Percentiles rank a stretch among this genome's conserved stretches.
Evolutionary conservation across 2,888 invertebrate species (phyloP).

Genomic region (Brenthis hecate): DNA sequence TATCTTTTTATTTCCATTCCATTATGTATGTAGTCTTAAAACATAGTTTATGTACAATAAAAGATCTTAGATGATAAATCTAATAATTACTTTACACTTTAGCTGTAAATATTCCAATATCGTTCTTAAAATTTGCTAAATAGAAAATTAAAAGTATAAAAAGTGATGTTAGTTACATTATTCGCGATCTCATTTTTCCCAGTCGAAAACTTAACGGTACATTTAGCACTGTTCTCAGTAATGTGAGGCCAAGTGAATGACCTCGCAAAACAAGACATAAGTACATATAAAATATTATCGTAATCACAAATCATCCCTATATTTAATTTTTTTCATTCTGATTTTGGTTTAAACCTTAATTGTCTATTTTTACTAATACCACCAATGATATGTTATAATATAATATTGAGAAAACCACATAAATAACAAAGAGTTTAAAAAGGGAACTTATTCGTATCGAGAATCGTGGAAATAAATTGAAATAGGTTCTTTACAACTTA

Average conservation of each 20-base stretch:
- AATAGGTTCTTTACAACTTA: too few species aligned
- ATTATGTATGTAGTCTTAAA: not conserved
- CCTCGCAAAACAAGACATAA: conserved; percentile 45
- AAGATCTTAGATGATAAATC: too few species aligned
- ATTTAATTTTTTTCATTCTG: conserved; percentile 22
- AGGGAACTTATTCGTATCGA: too few species aligned
- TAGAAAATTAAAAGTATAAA: conserved; percentile 6
- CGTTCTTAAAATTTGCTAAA: not conserved
- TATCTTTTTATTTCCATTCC: too few species aligned
- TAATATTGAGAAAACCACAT: too few species aligned
- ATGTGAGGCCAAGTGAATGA: conserved; percentile 67
- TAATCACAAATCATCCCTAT: conserved; percentile 27
- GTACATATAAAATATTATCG: conserved; percentile 12
- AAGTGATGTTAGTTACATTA: conserved; percentile 9
- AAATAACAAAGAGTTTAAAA: too few species aligned
- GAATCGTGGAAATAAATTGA: too few species aligned
- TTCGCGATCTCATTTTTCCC: conserved; percentile 40
- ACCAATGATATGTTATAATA: not conserved
- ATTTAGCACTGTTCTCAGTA: conserved; percentile 67
- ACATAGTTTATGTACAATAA: not conserved
- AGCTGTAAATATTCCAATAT: too few species aligned
- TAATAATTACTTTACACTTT: too few species aligned
- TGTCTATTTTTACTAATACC: not conserved
- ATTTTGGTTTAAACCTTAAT: conserved; percentile 5
- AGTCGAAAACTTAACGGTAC: conserved; percentile 69